Base-by-base conservation (phyloP, 2,888 invertebrate species). In the Chironomus tentans region DNA sequence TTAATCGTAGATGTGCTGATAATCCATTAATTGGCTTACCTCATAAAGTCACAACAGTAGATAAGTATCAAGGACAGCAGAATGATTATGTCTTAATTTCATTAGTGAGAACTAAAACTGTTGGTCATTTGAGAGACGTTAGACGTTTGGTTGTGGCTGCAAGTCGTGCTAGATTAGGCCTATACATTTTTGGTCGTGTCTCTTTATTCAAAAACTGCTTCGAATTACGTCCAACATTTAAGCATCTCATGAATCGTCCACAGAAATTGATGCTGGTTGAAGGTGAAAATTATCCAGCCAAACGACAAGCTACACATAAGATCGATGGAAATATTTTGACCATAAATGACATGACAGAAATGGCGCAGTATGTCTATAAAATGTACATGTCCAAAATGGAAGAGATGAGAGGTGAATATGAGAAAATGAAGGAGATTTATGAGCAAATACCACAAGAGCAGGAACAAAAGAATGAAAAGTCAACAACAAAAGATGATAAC, bases 1-100 rank as follows among this genome's bases (percentile, higher is more conserved):
- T 99, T 77, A 92, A 94, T 82, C 91, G 92, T 61, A 87, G 98
- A 74, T 99, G 98, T 84, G 94, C 94, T 0, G 91, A 91, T 77
- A 99, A 99, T 86, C 95, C 97, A 0, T 87, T 98, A 74, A 96
- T 99, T 79, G 98, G 98, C 18, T 87, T 91, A 80, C 97, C 97
- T 0, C 90, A 93, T 79, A 97, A 96, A 87, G 90, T 94, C 28
- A 93, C 94, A 0, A 99, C 99, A 0, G 99, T 99, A 18, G 99
- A 99, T 85, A 98, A 98, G 82, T 99, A 97, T 84, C 99, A 99
- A 82, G 99, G 99, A 77, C 99, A 99, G 82, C 99, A 99, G 85
- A 99, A 99, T 84, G 99, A 99, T 85, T 97, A 95, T 81, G 97
- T 99, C 77, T 87, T 99, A 15, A 87, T 99, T 70, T 99, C 98